Evolutionary conservation across 2,113 vertebrate species (phyloP).

Genomic region (Cercocebus atys): DNA sequence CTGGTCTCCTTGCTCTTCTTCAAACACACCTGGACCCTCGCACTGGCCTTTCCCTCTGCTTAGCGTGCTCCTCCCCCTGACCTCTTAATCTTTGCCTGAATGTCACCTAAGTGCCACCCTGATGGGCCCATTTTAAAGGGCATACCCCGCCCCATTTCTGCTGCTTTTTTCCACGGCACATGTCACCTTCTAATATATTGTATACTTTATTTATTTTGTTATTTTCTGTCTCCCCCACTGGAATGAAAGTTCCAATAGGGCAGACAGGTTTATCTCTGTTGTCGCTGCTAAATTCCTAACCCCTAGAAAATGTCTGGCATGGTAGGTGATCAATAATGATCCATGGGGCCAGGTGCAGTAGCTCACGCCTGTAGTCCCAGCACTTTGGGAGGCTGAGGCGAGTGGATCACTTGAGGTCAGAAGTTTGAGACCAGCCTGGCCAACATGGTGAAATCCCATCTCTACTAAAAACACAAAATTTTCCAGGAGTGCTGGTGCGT

Average conservation of each 20-base stretch:
- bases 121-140: background rate
- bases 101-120: background rate
- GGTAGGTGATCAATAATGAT: background rate
- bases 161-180: accelerated
- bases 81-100: background rate
- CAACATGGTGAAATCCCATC: too few species aligned
- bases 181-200: background rate
- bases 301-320: background rate
- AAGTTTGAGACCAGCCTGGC: too few species aligned
- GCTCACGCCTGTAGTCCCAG: too few species aligned
- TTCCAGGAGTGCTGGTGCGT: too few species aligned
- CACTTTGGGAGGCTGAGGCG: too few species aligned
- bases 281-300: background rate
- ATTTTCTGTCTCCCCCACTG: background rate
- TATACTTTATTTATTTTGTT: background rate
- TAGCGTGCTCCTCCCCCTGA: accelerated
- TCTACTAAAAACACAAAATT: too few species aligned
- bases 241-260: background rate
- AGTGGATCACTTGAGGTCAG: too few species aligned
- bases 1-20: background rate
- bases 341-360: too few species aligned
- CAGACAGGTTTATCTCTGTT: background rate
- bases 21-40: background rate
- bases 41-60: background rate
- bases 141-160: background rate